Conservation (phyloP, 2,888 invertebrate genomes). For the Nemotelus pantherinus region DNA sequence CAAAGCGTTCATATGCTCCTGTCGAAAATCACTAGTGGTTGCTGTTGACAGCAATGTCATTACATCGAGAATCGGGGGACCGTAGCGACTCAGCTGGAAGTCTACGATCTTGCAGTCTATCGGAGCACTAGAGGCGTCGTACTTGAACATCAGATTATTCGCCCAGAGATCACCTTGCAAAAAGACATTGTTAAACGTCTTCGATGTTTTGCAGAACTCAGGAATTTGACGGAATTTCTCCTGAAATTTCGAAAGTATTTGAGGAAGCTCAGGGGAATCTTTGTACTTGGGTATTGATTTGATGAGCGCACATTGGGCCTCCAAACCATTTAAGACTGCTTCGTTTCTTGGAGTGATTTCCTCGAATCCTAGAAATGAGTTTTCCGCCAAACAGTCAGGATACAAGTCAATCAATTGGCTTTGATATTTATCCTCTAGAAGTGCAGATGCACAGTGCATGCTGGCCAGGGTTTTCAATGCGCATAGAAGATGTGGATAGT, state of each 20-base stretch:
- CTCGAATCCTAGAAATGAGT: slow-evolving; percentile 59
- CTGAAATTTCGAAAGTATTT: slow-evolving; percentile 57
- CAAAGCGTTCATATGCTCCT: slow-evolving; percentile 65
- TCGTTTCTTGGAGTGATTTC: slow-evolving; percentile 55
- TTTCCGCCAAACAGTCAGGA: slow-evolving; percentile 59
- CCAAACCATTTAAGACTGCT: slow-evolving; percentile 57
- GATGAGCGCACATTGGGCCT: slow-evolving; percentile 59
- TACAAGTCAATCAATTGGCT: slow-evolving; percentile 56
- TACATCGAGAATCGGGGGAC: slow-evolving; percentile 74
- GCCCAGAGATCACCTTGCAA: slow-evolving; percentile 66
- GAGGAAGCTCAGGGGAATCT: slow-evolving; percentile 52
- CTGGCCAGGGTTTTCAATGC: slow-evolving; percentile 63
- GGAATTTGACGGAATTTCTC: slow-evolving; percentile 57
- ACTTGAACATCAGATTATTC: slow-evolving; percentile 65
- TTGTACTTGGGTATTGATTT: slow-evolving; percentile 59
- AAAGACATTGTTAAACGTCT: slow-evolving; percentile 62
- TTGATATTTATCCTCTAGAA: slow-evolving; percentile 59
- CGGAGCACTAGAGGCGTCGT: slow-evolving; percentile 60
- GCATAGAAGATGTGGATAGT: slow-evolving; percentile 62
- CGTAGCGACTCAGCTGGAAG: slow-evolving; percentile 74
- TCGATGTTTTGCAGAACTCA: slow-evolving; percentile 59
- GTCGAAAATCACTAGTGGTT: slow-evolving; percentile 64
- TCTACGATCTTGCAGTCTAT: slow-evolving; percentile 74
- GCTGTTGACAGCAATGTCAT: slow-evolving; percentile 66
- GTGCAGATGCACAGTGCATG: slow-evolving; percentile 65